phyloP scores from a whole-genome alignment of 2,113 vertebrate species.

The rabbit (Oryctolagus cuniculus) region mOryCun1.1 NC_091440.1:23195001-23195500 shows the following conservation, averaged over 20 bases:
- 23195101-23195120: constrained; percentile 59
- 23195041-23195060: constrained; percentile 63
- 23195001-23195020: constrained; percentile 45
- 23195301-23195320: background rate
- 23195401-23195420: background rate
- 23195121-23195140: constrained; percentile 46
- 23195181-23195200: background rate
- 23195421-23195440: background rate
- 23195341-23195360: background rate
- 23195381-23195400: background rate
- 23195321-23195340: background rate
- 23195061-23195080: constrained; percentile 46
- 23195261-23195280: constrained; percentile 7
- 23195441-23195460: background rate
- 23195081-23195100: constrained; percentile 71
- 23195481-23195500: background rate
- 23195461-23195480: background rate
- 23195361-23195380: background rate
- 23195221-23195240: background rate
- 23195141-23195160: background rate
- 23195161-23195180: constrained; percentile 1
- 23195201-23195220: background rate
- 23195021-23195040: background rate
- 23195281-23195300: constrained; percentile 5
- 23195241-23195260: constrained; percentile 5